These are phyloP conservation scores for Girardinus metallicus DNA, from an alignment of 2,797 vertebrate species.

Conservation along the genomic window DNA sequence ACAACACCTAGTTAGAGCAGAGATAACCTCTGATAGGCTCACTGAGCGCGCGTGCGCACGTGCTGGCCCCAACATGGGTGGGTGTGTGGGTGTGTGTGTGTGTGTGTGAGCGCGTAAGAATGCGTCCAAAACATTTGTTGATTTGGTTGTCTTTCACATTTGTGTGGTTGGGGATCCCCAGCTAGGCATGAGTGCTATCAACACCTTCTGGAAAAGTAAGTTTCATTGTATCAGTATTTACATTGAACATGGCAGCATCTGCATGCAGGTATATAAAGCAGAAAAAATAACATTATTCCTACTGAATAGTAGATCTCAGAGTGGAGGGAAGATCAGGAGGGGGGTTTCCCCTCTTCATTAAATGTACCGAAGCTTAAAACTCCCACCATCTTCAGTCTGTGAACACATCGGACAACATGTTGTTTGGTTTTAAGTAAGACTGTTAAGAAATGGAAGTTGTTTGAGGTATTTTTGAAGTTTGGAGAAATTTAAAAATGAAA, in stretches of 20 bases:
- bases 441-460: background rate
- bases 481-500: background rate
- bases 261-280: background rate
- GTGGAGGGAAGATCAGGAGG: too few species aligned
- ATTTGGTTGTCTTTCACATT: background rate
- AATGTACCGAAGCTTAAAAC: background rate
- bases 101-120: slow-evolving; percentile 11
- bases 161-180: background rate
- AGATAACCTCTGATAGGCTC: slow-evolving; percentile 80
- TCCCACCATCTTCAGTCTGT: background rate
- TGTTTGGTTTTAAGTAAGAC: background rate
- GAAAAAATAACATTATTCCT: background rate
- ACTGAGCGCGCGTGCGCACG: background rate
- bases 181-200: background rate
- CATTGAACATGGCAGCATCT: background rate
- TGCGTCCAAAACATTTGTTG: background rate
- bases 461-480: background rate
- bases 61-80: slow-evolving; percentile 14
- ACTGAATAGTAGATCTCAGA: background rate
- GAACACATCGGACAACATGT: background rate
- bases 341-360: background rate
- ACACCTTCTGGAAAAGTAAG: background rate
- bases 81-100: background rate
- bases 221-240: background rate
- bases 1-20: slow-evolving; percentile 78